A percentile compares a stretch with the other conserved stretches of the same genome.
These are phyloP conservation scores for Scelioninae gen. 1 DNA, from an alignment of 2,888 invertebrate species.

Conservation along the genomic window DNA sequence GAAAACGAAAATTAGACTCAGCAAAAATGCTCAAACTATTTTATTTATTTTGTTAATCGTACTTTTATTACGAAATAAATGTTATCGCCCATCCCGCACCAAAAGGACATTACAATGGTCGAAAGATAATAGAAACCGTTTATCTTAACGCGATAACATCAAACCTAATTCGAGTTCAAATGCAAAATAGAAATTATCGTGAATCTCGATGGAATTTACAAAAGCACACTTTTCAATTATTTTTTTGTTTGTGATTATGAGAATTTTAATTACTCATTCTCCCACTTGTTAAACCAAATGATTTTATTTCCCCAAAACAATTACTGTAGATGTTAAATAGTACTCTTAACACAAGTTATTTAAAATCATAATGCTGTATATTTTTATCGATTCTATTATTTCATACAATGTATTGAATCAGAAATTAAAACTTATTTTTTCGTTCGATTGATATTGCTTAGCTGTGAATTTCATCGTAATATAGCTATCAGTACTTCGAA, in stretches of 20 bases:
- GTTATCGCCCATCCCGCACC: slow-evolving; percentile 4
- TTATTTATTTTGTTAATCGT: slow-evolving; percentile 5
- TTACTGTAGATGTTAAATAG: no score
- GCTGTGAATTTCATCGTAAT: no score
- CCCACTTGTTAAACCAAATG: no score
- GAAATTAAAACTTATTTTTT: no score
- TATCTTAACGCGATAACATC: slow-evolving; percentile 40
- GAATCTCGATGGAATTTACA: slow-evolving; percentile 17
- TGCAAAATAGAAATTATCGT: slow-evolving; percentile 46
- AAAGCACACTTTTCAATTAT: slow-evolving; percentile 11
- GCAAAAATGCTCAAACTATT: background rate
- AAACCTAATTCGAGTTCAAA: slow-evolving; percentile 44
- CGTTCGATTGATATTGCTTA: no score
- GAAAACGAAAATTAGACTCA: background rate
- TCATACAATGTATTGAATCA: no score
- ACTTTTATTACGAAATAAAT: slow-evolving; percentile 14
- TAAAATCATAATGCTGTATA: no score
- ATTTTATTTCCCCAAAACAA: no score
- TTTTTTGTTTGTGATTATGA: background rate
- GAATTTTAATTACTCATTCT: background rate
- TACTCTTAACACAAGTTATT: no score
- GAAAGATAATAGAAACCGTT: slow-evolving; percentile 54
- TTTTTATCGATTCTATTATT: no score
- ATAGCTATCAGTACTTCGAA: no score
- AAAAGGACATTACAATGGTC: slow-evolving; percentile 33